phyloP scores from a whole-genome alignment of 1,140 invertebrate genomes.

The Medauroidea extradentata region DNA sequence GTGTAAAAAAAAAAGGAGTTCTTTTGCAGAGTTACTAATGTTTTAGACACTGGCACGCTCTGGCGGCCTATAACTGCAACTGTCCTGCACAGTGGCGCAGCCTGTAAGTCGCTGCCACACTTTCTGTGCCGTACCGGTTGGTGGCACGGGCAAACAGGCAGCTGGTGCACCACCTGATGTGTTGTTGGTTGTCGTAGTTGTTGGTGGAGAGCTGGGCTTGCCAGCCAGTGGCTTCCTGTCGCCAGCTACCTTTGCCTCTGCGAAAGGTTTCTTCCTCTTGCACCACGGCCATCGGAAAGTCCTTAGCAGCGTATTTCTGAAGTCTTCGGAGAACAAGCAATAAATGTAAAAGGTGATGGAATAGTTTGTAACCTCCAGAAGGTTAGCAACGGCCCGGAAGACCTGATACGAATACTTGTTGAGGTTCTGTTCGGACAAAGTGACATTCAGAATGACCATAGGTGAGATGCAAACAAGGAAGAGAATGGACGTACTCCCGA shows the following conservation, averaged over 20 bases:
- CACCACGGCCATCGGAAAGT: constrained; percentile 57
- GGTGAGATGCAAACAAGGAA: constrained; percentile 72
- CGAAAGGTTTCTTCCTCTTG: constrained; percentile 9
- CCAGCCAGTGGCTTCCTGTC: not conserved
- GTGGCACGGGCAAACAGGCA: not conserved
- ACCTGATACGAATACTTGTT: constrained; percentile 61
- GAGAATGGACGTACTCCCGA: constrained; percentile 66
- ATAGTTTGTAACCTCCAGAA: constrained; percentile 69
- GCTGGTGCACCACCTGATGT: too few relatives aligned
- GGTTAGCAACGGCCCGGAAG: constrained; percentile 66
- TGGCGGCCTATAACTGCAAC: not conserved
- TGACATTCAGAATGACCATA: constrained; percentile 68
- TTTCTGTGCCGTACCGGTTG: not conserved
- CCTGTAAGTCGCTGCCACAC: not conserved
- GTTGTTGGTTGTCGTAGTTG: not conserved
- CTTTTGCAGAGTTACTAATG: too few relatives aligned
- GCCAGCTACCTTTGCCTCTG: not conserved
- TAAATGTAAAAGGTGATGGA: constrained; percentile 77
- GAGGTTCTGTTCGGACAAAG: constrained; percentile 57
- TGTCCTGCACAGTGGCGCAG: not conserved
- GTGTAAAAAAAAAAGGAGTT: too few relatives aligned
- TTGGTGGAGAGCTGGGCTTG: not conserved
- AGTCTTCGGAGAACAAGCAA: constrained; percentile 70
- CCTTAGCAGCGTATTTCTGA: constrained; percentile 62
- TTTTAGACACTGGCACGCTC: not conserved